Evolutionary conservation across 2,797 vertebrate genomes (phyloP).

Genomic region (Typhlichthys subterraneus): DNA sequence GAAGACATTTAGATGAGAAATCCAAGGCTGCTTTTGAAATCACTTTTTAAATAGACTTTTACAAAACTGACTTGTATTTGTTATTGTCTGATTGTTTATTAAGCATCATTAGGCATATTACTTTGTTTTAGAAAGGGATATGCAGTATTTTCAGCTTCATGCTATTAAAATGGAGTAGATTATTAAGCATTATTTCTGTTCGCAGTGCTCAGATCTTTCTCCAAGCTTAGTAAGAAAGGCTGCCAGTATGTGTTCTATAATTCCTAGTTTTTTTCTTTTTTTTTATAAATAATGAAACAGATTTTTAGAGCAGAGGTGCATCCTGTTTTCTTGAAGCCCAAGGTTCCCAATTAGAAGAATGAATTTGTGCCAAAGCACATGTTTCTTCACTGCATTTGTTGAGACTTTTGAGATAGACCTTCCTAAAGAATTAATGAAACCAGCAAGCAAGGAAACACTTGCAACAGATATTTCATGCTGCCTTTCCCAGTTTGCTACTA

Average conservation of each 20-base stretch:
- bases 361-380: slow-evolving; percentile 81
- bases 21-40: background rate
- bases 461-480: slow-evolving; percentile 73
- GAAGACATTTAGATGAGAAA: background rate
- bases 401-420: slow-evolving; percentile 78
- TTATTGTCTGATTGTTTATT: slow-evolving; percentile 7
- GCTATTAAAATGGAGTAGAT: slow-evolving; percentile 49
- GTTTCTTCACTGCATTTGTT: slow-evolving; percentile 75
- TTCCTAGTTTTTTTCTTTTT: slow-evolving; percentile 65
- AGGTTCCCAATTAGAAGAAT: slow-evolving; percentile 78
- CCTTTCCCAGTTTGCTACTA: slow-evolving; percentile 73
- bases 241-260: slow-evolving; percentile 72
- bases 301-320: slow-evolving; percentile 78
- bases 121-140: background rate
- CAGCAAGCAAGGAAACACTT: slow-evolving; percentile 72
- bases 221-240: slow-evolving; percentile 57
- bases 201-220: slow-evolving; percentile 47
- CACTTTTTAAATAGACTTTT: slow-evolving; percentile 2
- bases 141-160: slow-evolving; percentile 4
- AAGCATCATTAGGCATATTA: slow-evolving; percentile 7
- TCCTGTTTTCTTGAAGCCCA: slow-evolving; percentile 73
- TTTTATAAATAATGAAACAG: slow-evolving; percentile 80
- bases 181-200: slow-evolving; percentile 61
- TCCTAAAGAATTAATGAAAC: slow-evolving; percentile 84
- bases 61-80: slow-evolving; percentile 1